Evolutionary conservation across 1,140 invertebrate genomes (phyloP), one percentile per base, ranked within the genome.

Genomic region (Musca domestica): DNA sequence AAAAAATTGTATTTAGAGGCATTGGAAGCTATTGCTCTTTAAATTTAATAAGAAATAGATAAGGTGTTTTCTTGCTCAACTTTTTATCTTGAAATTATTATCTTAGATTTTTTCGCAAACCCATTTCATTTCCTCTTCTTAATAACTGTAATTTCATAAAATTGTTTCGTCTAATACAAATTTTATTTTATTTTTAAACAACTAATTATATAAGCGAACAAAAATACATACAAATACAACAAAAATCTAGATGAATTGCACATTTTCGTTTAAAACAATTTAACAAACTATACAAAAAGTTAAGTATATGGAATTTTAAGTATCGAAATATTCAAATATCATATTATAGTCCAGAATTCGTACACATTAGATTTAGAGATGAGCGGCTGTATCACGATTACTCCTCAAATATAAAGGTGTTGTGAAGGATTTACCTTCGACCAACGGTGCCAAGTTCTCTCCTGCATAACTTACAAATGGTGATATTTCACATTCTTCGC

Each of bases 391-490:
- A 66, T 81, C 78, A 14, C 76, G 71, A 49, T 68, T 73, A 69
- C 73, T 72, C 54, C 78, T 66, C 52, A 90, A 82, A 72, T 86
- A 82, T 63, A 89, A 80, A 30, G 91, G 91, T n/a, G 88, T 87
- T n/a, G 83, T 83, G 67, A 92, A 91, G 10, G 85, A 86, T 78
- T 90, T 89, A 25, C 88, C 87, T 67, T 85, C 83, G 0, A 91
- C 91, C 15, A 90, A 74, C 2, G 86, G 77, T 56, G 85, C 83
- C 46, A 96, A 84, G 75, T 91, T 90, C 84, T 97, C 96, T 5
- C 96, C 96, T 56, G 88, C 89, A 75, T 98, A 98, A 0, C 95
- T 95, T 0, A 97, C 82, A 0, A 97, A 81, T 12, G 96, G 95
- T 25, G 95, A 97, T 69, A 98, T 92, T 85, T 99, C 96, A 74